Evolutionary conservation across 2,797 vertebrate species (phyloP), one percentile per base, ranked within the genome.

Genomic region (Pseudopleuronectes americanus): DNA sequence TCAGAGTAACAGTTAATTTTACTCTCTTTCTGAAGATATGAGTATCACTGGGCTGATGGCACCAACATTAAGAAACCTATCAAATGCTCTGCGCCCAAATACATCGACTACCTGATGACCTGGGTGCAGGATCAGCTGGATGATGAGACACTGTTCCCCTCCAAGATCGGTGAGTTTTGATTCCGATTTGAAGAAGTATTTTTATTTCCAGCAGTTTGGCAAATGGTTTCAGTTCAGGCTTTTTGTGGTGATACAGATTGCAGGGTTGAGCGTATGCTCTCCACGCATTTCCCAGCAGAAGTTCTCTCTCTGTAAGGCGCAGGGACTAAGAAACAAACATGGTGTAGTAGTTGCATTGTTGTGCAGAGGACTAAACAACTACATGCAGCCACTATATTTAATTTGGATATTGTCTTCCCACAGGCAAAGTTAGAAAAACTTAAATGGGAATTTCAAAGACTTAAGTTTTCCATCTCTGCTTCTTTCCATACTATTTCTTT

Each of bases 111-210:
- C 87, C 80, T 99, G 94, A 99, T 99, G 97, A 98, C 97, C 9
- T 99, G 97, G 97, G 97, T 98, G 69, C 97, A 98, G 89, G 97
- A 99, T 84, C 97, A 99, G 87, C 95, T 99, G 88, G 97, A 99
- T 23, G 97, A 99, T 2, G 97, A 99, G 90, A 98, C 97, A 0
- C 96, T 98, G 51, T 98, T 98, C 68, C 97, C 97, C 22, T 97
- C 96, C 2, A 99, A 99, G 90, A 99, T 99, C 0, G 97, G 97
- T 98, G 78, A 89, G 95, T 75, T 80, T 79, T 36, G 1, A 45
- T 69, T 23, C 3, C 17, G 53, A 38, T 14, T 14, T 21, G 21
- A 6, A 17, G 36, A 38, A 13, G 12, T 38, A 28, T 56, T 38
- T 58, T 43, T 14, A 16, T 45, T 19, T 45, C 12, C 43, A 57